Percentiles rank a stretch among this genome's conserved stretches.
phyloP scores from a whole-genome alignment of 1,140 invertebrate species.

The Parasteatoda tepidariorum region DNA sequence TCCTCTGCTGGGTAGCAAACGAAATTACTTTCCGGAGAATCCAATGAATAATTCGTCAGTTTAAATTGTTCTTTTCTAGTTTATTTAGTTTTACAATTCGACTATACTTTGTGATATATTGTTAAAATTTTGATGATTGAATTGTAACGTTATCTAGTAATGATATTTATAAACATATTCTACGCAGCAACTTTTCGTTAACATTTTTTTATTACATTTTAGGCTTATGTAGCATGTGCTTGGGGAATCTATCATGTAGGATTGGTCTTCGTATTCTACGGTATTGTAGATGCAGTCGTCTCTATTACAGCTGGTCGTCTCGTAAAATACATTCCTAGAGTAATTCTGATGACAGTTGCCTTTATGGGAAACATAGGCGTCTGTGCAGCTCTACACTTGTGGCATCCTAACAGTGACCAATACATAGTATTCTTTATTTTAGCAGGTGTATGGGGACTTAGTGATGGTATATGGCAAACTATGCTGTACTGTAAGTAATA shows the following conservation, averaged over 20 bases:
- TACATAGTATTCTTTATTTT: constrained; percentile 88
- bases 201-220: too few species aligned
- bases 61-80: too few species aligned
- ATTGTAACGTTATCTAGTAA: too few species aligned
- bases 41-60: too few species aligned
- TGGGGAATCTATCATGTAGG: constrained; percentile 90
- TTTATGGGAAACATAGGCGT: constrained; percentile 81
- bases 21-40: too few species aligned
- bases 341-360: constrained; percentile 84
- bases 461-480: constrained; percentile 97
- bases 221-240: constrained; percentile 94
- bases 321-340: constrained; percentile 91
- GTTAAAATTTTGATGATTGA: too few species aligned
- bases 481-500: constrained; percentile 93
- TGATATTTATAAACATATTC: too few species aligned
- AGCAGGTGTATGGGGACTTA: constrained; percentile 94
- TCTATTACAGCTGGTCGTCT: constrained; percentile 89
- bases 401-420: constrained; percentile 85
- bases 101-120: too few species aligned
- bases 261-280: constrained; percentile 96
- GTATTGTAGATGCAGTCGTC: constrained; percentile 88
- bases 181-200: too few species aligned
- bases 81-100: too few species aligned
- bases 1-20: too few species aligned
- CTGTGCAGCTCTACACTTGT: constrained; percentile 82